These are phyloP conservation scores for Caenorhabditis tropicalis DNA, from an alignment of 1,140 invertebrate species.

Conservation along the genomic window DNA sequence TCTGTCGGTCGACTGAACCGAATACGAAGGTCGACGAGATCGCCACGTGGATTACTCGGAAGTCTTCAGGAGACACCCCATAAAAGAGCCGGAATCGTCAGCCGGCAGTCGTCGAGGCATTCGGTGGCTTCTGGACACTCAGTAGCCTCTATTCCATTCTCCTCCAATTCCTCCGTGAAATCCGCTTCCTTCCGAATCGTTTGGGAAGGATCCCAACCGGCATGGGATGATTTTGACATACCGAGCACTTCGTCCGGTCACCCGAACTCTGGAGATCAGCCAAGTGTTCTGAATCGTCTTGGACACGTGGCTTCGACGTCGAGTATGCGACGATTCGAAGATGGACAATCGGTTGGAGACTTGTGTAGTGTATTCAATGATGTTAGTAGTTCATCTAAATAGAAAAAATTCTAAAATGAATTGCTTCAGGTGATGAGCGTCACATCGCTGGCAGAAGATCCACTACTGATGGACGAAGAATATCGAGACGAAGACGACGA, in stretches of 20 bases:
- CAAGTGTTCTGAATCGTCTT: not conserved
- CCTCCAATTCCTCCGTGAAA: constrained; percentile 28
- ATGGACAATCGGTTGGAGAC: constrained; percentile 44
- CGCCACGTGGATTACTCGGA: not conserved
- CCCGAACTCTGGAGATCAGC: not conserved
- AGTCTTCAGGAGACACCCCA: constrained; percentile 16
- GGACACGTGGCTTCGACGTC: constrained; percentile 1
- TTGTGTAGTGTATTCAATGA: constrained; percentile 50
- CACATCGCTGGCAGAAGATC: constrained; percentile 10
- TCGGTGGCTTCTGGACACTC: constrained; percentile 6
- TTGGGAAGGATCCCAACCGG: constrained; percentile 43
- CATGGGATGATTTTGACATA: constrained; percentile 30
- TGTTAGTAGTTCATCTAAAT: not conserved
- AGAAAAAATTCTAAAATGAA: not conserved
- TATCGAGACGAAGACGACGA: not conserved
- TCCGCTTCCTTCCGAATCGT: constrained; percentile 49
- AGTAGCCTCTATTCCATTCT: not conserved
- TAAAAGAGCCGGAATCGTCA: constrained; percentile 27
- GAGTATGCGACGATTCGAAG: constrained; percentile 4
- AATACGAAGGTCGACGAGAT: constrained; percentile 25
- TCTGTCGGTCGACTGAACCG: constrained; percentile 7
- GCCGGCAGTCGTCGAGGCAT: constrained; percentile 19
- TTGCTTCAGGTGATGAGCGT: constrained; percentile 9
- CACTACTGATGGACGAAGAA: not conserved
- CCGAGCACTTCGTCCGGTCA: not conserved